Evolutionary conservation across 2,888 invertebrate genomes (phyloP).

Genomic region (Nesidiocoris tenuis): DNA sequence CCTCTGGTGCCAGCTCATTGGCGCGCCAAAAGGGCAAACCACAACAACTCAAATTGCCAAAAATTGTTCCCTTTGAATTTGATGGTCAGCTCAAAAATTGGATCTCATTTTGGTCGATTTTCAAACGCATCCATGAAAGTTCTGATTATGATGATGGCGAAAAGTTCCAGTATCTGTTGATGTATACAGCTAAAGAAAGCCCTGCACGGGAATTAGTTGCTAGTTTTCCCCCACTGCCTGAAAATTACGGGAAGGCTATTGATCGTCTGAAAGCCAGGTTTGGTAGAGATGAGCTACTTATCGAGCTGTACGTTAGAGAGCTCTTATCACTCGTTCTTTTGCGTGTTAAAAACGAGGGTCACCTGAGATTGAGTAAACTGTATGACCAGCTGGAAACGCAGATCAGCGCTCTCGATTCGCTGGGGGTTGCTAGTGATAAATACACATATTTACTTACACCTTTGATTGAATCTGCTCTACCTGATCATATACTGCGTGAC

Average conservation of each 20-base stretch:
- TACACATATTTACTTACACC: constrained; percentile 19
- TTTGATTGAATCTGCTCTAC: constrained; percentile 16
- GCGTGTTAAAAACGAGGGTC: constrained; percentile 46
- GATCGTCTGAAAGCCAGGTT: constrained; percentile 47
- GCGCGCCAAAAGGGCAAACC: not conserved
- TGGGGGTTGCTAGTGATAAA: constrained; percentile 16
- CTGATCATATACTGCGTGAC: not conserved
- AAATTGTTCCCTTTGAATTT: constrained; percentile 49
- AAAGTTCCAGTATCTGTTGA: constrained; percentile 47
- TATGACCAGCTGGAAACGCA: constrained; percentile 52
- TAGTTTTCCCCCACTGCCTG: constrained; percentile 38
- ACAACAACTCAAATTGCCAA: constrained; percentile 4
- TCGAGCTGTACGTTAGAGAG: constrained; percentile 50
- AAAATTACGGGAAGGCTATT: constrained; percentile 51
- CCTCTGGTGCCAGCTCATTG: not conserved
- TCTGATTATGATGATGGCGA: constrained; percentile 14
- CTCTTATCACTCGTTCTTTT: constrained; percentile 50
- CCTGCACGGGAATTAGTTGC: constrained; percentile 48
- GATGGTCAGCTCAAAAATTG: constrained; percentile 49
- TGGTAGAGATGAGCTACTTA: constrained; percentile 50
- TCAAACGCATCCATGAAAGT: constrained; percentile 17
- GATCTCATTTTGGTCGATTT: constrained; percentile 50
- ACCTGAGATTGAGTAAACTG: constrained; percentile 26
- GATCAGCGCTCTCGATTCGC: constrained; percentile 43
- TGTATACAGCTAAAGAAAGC: constrained; percentile 39